Base-by-base conservation (phyloP, 2,113 vertebrate species). In the Chloropsis cyanopogon region DNA sequence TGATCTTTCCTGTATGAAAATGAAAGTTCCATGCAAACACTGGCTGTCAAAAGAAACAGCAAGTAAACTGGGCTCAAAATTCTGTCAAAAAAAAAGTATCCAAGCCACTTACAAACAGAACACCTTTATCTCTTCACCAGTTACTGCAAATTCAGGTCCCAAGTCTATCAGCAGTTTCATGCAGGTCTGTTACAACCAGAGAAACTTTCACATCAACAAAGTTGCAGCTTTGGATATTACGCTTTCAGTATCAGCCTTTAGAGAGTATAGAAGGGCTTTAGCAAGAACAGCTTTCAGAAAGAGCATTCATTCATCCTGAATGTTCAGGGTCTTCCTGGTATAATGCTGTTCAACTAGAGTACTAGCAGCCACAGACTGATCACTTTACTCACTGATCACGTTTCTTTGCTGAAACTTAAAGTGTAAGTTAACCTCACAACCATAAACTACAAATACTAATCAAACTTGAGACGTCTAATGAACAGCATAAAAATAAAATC, bases 381-480 rank as follows among this genome's bases (percentile, higher is more conserved):
- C 7, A 6, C 31, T 47, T 75, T 33, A 64, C 11, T 68, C 57
- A 70, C 9, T 0, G 2, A 19, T 37, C 31, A 21, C 0, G 2
- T 59, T 61, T 92, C 42, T 65, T 46, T 12, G 23, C 23, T 41
- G 31, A 87, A 84, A 66, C 25, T 35, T 47, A 26, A 69, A 46
- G 7, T 6, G 0, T 16, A 79, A 73, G 5, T 33, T 60, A 56
- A 69, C 17, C 20, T 64, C 76, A 53, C 20, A 77, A 25, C 20
- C 47, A 59, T 66, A 29, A 73, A 33, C 46, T 77, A 61, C 47
- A 93, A 88, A 57, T 21, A 83, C 13, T 70, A 42, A 69, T 46
- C 29, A 33, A 93, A 61, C 41, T 21, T 64, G 33, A 8, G 39
- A 56, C 35, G 87, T 61, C 42, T 57, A 80, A 35, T 35, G n/a